phyloP scores from a whole-genome alignment of 2,888 invertebrate genomes.

The Hydraecia micacea region DNA sequence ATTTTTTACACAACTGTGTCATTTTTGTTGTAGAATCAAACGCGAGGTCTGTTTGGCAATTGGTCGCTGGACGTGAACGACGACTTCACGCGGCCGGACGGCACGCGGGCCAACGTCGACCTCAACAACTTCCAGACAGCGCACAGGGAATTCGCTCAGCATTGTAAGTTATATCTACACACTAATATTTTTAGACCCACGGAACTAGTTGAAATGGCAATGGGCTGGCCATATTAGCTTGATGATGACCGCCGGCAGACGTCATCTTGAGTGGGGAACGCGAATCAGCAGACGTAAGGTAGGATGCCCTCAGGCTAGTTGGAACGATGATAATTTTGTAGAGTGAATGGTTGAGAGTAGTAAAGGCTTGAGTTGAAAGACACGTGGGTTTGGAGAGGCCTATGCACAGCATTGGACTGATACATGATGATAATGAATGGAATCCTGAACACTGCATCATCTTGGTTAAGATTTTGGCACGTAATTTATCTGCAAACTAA shows the following conservation, averaged over 20 bases:
- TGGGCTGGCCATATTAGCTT: background rate
- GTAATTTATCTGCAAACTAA: background rate
- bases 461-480: background rate
- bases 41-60: slow-evolving; percentile 96
- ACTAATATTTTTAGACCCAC: background rate
- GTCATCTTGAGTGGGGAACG: background rate
- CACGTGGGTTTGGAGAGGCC: background rate
- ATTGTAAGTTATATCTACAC: slow-evolving; percentile 90
- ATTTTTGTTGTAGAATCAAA: slow-evolving; percentile 93
- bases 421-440: background rate
- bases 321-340: background rate
- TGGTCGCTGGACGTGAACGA: slow-evolving; percentile 96
- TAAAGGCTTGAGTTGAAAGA: background rate
- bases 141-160: slow-evolving; percentile 94
- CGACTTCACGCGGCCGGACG: slow-evolving; percentile 95
- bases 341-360: no score
- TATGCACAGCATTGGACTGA: background rate
- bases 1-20: background rate
- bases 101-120: slow-evolving; percentile 87
- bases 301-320: background rate
- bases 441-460: background rate
- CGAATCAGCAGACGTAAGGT: background rate
- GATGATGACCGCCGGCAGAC: background rate
- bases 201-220: background rate
- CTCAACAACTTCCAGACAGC: slow-evolving; percentile 93